A percentile compares a stretch with the other conserved stretches of the same genome.
phyloP scores from a whole-genome alignment of 2,888 invertebrate species.

The Drosophila merina region DNA sequence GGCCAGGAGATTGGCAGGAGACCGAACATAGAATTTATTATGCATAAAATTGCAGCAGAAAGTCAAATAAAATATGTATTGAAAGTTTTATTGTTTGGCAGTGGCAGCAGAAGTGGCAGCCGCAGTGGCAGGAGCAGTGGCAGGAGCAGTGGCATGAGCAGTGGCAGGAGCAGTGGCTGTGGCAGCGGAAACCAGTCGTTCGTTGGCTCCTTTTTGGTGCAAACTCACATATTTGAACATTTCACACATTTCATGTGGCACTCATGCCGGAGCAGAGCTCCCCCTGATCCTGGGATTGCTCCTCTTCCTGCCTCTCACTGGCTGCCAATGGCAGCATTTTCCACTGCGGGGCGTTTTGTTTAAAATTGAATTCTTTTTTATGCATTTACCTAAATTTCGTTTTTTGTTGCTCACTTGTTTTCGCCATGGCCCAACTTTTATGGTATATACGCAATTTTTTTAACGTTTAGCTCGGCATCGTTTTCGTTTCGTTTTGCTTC shows the following conservation, averaged over 20 bases:
- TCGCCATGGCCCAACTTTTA: conserved; percentile 36
- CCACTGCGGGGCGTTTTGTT: conserved; percentile 53
- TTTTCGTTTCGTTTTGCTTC: conserved; percentile 24
- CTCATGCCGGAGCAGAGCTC: neutral
- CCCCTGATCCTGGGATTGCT: no score
- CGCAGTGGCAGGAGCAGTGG: neutral
- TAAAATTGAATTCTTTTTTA: conserved; percentile 70
- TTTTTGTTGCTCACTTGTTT: conserved; percentile 37
- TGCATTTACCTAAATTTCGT: conserved; percentile 65
- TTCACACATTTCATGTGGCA: conserved; percentile 50
- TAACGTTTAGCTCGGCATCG: conserved; percentile 23
- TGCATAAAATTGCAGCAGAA: conserved; percentile 65
- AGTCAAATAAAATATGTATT: conserved; percentile 75
- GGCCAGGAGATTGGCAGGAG: conserved; percentile 42
- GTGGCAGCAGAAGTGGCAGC: neutral
- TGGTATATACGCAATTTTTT: conserved; percentile 30
- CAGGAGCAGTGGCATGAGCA: neutral
- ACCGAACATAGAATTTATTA: conserved; percentile 62
- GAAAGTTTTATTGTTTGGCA: conserved; percentile 72
- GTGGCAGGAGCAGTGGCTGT: neutral
- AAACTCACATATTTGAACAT: conserved; percentile 54
- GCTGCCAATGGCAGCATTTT: conserved; percentile 14
- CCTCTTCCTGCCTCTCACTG: conserved; percentile 1
- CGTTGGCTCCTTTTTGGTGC: conserved; percentile 9
- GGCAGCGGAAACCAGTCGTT: neutral